These are phyloP conservation scores for Zingel zingel DNA, from an alignment of 2,113 vertebrate genomes.

Conservation along the genomic window DNA sequence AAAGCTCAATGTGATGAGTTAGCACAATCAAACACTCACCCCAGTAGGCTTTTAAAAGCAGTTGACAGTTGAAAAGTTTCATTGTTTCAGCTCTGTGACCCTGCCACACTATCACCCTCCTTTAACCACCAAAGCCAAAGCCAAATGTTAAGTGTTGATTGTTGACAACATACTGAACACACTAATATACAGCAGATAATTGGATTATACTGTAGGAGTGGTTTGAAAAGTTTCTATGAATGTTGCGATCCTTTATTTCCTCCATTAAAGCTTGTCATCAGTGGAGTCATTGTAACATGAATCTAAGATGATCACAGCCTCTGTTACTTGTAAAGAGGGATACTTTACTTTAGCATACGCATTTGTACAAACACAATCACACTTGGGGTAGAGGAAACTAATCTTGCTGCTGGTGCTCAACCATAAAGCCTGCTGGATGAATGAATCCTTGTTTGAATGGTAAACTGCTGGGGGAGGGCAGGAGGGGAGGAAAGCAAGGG, in stretches of 20 bases:
- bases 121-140: not conserved
- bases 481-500: constrained; percentile 35
- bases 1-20: too few relatives aligned
- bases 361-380: constrained; percentile 13
- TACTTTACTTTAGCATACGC: not conserved
- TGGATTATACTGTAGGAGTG: not conserved
- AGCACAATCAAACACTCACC: too few relatives aligned
- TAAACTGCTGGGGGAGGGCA: constrained; percentile 42
- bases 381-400: constrained; percentile 36
- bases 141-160: not conserved
- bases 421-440: constrained; percentile 43
- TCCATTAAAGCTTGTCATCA: not conserved
- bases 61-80: not conserved
- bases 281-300: not conserved
- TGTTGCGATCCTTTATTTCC: not conserved
- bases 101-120: too few relatives aligned
- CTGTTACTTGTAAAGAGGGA: not conserved
- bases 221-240: not conserved
- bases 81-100: not conserved
- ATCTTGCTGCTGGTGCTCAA: constrained; percentile 20
- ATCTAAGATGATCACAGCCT: not conserved
- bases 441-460: constrained; percentile 68
- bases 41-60: not conserved
- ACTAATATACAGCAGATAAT: not conserved
- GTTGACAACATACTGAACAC: not conserved